phyloP scores from a whole-genome alignment of 92 coral and sea anemone genomes.

The Zoanthus sansibaricus region DNA sequence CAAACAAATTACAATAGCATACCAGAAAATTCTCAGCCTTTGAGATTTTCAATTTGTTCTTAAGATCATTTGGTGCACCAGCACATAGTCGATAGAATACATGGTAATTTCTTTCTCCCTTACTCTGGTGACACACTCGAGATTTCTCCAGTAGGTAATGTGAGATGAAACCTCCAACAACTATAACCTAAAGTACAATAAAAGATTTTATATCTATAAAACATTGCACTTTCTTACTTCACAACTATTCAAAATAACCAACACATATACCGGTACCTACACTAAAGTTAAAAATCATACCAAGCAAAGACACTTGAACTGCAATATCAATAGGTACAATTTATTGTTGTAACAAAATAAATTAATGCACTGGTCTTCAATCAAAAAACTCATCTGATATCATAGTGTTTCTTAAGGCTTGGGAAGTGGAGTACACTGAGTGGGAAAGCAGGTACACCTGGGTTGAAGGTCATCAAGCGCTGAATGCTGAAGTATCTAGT shows the following conservation, averaged over 20 bases:
- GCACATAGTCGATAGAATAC: conserved; percentile 97
- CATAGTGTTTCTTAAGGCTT: no score
- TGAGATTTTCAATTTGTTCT: conserved; percentile 77
- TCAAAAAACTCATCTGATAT: no score
- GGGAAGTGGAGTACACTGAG: no score
- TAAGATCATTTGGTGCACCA: conserved; percentile 90
- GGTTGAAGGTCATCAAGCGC: no score
- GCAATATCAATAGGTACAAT: neutral
- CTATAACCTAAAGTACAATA: conserved; percentile 71
- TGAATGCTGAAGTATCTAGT: no score
- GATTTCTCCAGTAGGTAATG: conserved; percentile 98
- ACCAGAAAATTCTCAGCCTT: conserved; percentile 94
- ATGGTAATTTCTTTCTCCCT: conserved; percentile 97
- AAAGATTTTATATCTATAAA: neutral
- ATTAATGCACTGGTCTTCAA: no score
- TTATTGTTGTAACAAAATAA: no score
- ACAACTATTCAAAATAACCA: neutral
- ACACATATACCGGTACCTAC: neutral
- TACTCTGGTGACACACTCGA: conserved; percentile 95
- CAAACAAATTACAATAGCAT: neutral
- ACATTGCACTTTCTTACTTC: neutral
- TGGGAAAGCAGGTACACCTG: no score
- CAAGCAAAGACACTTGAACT: neutral
- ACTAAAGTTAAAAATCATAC: neutral
- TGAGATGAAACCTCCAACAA: conserved; percentile 98